Conservation (phyloP, 2,113 vertebrate species). For the Hassar affinis region DNA sequence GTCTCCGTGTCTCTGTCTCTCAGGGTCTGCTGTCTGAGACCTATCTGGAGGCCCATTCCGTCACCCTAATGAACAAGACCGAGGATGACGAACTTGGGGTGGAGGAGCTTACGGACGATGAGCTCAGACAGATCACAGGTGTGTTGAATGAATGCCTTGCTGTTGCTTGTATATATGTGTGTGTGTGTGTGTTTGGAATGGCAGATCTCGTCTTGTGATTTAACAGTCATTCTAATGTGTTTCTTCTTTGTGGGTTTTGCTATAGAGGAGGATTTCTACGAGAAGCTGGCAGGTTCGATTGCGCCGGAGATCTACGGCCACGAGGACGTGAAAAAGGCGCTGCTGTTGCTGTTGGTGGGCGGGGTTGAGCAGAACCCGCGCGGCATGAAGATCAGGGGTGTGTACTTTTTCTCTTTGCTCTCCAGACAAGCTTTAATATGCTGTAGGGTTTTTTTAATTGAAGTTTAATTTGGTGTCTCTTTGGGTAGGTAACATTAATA, state of each 20-base stretch:
- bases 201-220: background rate
- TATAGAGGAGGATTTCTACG: slow-evolving; percentile 89
- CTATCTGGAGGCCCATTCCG: slow-evolving; percentile 82
- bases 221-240: background rate
- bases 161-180: background rate
- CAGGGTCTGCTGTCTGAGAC: slow-evolving; percentile 91
- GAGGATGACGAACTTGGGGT: slow-evolving; percentile 80
- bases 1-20: no score
- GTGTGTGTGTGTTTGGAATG: background rate
- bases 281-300: slow-evolving; percentile 85
- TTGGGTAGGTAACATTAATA: slow-evolving; percentile 84
- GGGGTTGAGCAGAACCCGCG: slow-evolving; percentile 85
- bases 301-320: slow-evolving; percentile 93
- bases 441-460: no score
- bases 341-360: slow-evolving; percentile 86
- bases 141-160: no score
- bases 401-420: slow-evolving; percentile 29
- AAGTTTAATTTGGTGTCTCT: background rate
- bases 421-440: no score
- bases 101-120: slow-evolving; percentile 80
- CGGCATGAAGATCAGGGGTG: slow-evolving; percentile 92
- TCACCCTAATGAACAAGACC: slow-evolving; percentile 83
- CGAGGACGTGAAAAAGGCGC: slow-evolving; percentile 92
- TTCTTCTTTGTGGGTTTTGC: background rate
- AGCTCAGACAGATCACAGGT: slow-evolving; percentile 84